phyloP scores from a whole-genome alignment of 2,113 vertebrate species.

The Aegithalos caudatus region DNA sequence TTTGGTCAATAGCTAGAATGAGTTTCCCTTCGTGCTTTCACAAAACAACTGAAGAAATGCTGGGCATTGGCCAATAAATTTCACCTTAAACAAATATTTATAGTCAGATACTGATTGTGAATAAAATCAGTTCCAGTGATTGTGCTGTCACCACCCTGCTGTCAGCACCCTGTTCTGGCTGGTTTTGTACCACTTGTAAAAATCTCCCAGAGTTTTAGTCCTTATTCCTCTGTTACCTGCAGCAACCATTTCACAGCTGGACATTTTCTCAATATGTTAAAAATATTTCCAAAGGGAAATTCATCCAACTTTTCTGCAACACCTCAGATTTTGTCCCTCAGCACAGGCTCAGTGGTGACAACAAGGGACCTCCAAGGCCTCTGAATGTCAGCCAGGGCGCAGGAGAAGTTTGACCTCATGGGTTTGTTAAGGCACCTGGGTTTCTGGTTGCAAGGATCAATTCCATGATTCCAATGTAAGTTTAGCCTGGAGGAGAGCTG shows the following conservation, averaged over 20 bases:
- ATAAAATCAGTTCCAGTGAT: neutral
- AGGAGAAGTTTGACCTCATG: slow-evolving; percentile 11
- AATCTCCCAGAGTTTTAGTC: neutral
- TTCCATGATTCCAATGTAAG: slow-evolving; percentile 49
- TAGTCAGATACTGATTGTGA: neutral
- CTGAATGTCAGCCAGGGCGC: neutral
- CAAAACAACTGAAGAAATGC: neutral
- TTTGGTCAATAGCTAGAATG: neutral
- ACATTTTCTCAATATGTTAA: neutral
- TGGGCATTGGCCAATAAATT: neutral
- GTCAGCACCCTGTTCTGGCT: neutral
- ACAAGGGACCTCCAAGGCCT: neutral
- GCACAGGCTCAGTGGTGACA: neutral
- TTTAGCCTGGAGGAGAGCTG: slow-evolving; percentile 30
- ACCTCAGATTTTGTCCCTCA: neutral
- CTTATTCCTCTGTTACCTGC: neutral
- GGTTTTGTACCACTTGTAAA: neutral
- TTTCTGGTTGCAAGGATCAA: slow-evolving; percentile 46
- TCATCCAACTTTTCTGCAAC: neutral
- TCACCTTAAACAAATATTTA: neutral
- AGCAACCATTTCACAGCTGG: neutral
- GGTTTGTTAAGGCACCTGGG: neutral
- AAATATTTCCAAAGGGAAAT: neutral
- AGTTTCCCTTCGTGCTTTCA: neutral
- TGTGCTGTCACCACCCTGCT: neutral